These are phyloP conservation scores for Allygus modestus DNA, from an alignment of 2,888 invertebrate genomes.

Conservation along the genomic window DNA sequence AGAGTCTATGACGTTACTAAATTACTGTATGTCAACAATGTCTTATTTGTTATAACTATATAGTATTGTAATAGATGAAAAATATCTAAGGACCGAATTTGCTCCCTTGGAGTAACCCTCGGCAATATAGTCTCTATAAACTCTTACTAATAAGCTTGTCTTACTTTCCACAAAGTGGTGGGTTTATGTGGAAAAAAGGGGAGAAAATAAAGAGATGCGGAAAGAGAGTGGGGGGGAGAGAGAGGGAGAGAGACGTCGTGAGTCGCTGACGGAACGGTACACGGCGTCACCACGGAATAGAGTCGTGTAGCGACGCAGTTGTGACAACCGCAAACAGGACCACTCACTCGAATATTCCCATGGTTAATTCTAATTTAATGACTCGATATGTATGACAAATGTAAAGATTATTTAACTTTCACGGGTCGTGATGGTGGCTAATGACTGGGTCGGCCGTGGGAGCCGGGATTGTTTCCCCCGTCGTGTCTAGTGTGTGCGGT, in stretches of 20 bases:
- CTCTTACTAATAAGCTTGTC: too few species aligned
- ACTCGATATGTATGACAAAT: conserved; percentile 60
- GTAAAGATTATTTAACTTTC: conserved; percentile 59
- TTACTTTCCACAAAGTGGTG: too few species aligned
- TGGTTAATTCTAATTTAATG: conserved; percentile 51
- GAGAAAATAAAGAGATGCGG: too few species aligned
- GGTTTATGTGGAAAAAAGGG: too few species aligned
- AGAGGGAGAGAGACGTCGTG: background rate
- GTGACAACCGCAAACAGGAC: conserved; percentile 52
- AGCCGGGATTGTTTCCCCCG: conserved; percentile 26
- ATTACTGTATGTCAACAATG: too few species aligned
- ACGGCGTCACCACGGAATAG: conserved; percentile 29
- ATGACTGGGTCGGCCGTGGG: conserved; percentile 37
- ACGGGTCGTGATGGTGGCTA: conserved; percentile 52
- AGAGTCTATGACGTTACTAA: too few species aligned
- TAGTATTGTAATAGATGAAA: too few species aligned
- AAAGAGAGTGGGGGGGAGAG: too few species aligned
- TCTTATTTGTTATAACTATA: too few species aligned
- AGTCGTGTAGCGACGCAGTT: conserved; percentile 42
- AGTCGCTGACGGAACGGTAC: conserved; percentile 30
- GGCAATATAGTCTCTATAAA: too few species aligned
- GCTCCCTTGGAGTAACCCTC: too few species aligned
- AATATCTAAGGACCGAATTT: too few species aligned
- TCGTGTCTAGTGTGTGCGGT: conserved; percentile 6
- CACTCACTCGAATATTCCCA: conserved; percentile 42